A percentile compares a stretch with the other conserved stretches of the same genome.
Conservation (phyloP, 2,888 invertebrate genomes). For the Neoascia interrupta region DNA sequence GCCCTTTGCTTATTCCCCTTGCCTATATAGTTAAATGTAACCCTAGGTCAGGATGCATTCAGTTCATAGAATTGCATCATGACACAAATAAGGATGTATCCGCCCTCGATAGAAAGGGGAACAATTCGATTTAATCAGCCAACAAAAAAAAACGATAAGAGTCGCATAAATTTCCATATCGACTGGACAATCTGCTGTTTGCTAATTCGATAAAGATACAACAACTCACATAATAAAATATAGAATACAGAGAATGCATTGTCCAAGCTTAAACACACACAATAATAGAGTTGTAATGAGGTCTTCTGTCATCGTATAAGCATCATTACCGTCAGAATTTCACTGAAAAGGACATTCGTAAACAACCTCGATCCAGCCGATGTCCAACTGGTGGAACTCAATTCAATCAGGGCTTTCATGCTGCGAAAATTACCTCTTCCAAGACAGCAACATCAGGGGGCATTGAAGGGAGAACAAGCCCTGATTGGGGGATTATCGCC, state of each 20-base stretch:
- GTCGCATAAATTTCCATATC: too few species aligned
- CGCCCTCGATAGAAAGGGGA: too few species aligned
- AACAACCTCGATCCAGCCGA: constrained; percentile 3
- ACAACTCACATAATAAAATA: too few species aligned
- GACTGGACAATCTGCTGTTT: too few species aligned
- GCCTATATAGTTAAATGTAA: neutral
- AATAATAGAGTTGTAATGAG: constrained; percentile 10
- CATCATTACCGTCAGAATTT: constrained; percentile 6
- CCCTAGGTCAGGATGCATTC: constrained; percentile 16
- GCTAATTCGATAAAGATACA: too few species aligned
- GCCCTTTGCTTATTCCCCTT: too few species aligned
- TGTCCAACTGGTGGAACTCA: constrained; percentile 19
- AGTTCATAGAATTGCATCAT: neutral
- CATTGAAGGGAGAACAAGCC: neutral
- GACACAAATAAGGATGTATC: too few species aligned
- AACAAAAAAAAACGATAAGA: too few species aligned
- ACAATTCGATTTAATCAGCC: too few species aligned
- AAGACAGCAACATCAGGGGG: neutral
- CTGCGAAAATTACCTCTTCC: constrained; percentile 27
- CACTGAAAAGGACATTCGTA: neutral
- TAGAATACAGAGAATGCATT: too few species aligned
- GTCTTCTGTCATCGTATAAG: constrained; percentile 1
- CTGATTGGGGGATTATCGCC: neutral
- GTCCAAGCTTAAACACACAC: neutral
- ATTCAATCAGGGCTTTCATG: constrained; percentile 14